Evolutionary conservation across 2,888 invertebrate species (phyloP), one percentile per base, ranked within the genome.

Genomic region (Phrixothrix hirtus): DNA sequence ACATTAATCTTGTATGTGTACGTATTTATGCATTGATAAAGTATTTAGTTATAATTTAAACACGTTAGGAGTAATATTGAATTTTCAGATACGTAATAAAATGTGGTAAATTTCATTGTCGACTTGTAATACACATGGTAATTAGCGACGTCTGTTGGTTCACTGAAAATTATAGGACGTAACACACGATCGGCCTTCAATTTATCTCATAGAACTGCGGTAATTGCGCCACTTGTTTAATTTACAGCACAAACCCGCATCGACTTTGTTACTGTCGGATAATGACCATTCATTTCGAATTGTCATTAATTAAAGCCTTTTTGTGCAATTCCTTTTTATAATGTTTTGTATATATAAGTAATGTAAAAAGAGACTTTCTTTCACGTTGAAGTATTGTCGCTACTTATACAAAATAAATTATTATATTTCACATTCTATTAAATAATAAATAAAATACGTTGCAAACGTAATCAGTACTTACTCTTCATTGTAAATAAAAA

Each of bases 91-190:
- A 5, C 7, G 7, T 21, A 3, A 7, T 21, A 21, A 21, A 21
- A 21, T 21, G 12, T 43, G 42, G 44, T 54, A 55, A 50, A 44
- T 50, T 35, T 17, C 44, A 44, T 36, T 66, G 67, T 70, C 67
- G 69, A 68, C 69, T 66, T 70, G 71, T 69, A 70, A 72, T 72
- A 69, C 70, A 66, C 69, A 71, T 71, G 68, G 68, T 71, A 71
- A 72, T 71, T 71, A 70, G 68, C 62, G 66, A 66, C 64, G 66
- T 68, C 67, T 68, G 68, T 63, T 68, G 62, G 67, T 66, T 66
- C 65, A 57, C 61, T 66, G 65, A 67, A 69, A 70, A 71, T 72
- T 71, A 70, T 67, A 63, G 38, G 62, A 61, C 53, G 63, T 56
- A 57, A 64, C 50, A 64, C 67, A 62, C 60, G 65, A 57, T 59